Conservation (phyloP, 2,113 vertebrate species). For the Python bivittatus region DNA sequence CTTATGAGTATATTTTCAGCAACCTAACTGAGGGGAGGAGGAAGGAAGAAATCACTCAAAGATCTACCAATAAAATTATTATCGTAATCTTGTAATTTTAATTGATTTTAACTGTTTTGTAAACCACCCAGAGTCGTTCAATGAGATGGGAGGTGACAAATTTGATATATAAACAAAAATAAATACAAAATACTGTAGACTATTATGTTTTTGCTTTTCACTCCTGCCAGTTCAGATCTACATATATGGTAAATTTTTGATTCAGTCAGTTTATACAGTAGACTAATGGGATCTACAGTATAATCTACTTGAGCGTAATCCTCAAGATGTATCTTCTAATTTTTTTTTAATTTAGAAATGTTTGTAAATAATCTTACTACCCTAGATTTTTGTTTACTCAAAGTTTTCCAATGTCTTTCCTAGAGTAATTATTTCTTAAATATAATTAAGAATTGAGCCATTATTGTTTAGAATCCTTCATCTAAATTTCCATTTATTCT, state of each 20-base stretch:
- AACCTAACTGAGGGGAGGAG: no score
- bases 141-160: no score
- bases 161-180: no score
- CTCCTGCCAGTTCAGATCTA: background rate
- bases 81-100: no score
- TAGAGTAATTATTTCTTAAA: background rate
- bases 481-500: background rate
- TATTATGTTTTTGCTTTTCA: background rate
- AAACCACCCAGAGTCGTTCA: no score
- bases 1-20: no score
- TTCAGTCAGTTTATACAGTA: background rate
- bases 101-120: no score
- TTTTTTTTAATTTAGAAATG: background rate
- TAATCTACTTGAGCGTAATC: background rate
- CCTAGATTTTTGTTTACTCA: background rate
- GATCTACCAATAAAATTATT: no score
- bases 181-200: no score
- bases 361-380: background rate
- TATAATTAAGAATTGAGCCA: background rate
- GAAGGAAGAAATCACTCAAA: no score
- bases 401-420: background rate
- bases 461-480: background rate
- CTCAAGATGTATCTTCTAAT: background rate
- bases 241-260: background rate
- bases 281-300: background rate